Evolutionary conservation across 1,140 invertebrate species (phyloP).

Genomic region (Bombus sibiricus): DNA sequence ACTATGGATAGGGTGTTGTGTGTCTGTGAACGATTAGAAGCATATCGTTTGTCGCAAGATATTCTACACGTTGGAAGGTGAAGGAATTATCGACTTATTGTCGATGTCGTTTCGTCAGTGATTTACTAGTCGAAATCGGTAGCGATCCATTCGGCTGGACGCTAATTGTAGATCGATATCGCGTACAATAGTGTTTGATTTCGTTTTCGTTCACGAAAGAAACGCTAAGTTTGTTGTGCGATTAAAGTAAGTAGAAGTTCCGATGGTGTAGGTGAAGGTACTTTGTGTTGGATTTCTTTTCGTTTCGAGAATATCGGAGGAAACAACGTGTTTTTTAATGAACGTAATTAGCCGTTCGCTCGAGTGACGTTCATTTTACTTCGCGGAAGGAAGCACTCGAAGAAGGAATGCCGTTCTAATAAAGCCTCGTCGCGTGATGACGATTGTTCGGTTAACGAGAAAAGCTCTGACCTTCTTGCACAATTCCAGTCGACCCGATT

Average conservation of each 20-base stretch:
- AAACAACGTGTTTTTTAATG: neutral
- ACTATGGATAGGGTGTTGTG: neutral
- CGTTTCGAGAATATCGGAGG: neutral
- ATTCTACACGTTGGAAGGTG: neutral
- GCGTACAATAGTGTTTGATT: neutral
- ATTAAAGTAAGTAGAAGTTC: neutral
- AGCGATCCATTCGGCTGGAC: too few relatives aligned
- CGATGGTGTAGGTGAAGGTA: neutral
- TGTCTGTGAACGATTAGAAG: neutral
- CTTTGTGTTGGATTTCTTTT: neutral
- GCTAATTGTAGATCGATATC: neutral
- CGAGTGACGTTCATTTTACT: neutral
- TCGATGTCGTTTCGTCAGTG: neutral
- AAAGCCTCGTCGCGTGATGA: neutral
- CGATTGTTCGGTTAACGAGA: conserved; percentile 18
- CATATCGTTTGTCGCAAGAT: neutral
- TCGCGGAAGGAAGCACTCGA: neutral
- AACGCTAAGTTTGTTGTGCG: neutral
- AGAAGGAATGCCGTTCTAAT: conserved; percentile 4
- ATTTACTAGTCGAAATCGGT: neutral
- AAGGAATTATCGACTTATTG: neutral
- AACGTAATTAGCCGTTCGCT: neutral
- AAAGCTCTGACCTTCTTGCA: conserved; percentile 28
- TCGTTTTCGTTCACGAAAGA: too few relatives aligned
- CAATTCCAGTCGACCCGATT: conserved; percentile 26